Percentiles rank a stretch among this genome's conserved stretches.
Conservation (phyloP, 2,888 invertebrate genomes). For the Acanthacorydalis orientalis region DNA sequence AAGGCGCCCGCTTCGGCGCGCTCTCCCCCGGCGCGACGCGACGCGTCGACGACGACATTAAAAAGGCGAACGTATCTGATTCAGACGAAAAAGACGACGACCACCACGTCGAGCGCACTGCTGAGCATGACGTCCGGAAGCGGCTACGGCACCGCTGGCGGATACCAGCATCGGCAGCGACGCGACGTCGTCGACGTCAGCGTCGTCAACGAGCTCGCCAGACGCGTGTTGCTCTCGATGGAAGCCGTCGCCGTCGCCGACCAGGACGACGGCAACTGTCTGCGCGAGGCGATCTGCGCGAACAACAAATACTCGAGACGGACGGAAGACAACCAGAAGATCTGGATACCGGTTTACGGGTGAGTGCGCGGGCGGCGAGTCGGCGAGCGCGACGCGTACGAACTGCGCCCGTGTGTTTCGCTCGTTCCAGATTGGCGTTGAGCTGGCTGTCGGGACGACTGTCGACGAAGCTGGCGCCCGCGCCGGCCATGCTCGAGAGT, state of each 20-base stretch:
- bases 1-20: too few relatives aligned
- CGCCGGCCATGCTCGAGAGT: slow-evolving; percentile 36
- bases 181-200: not conserved
- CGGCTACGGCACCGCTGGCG: not conserved
- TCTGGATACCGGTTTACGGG: slow-evolving; percentile 66
- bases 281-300: slow-evolving; percentile 45
- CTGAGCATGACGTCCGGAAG: not conserved
- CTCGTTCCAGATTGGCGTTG: slow-evolving; percentile 50
- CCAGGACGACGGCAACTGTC: slow-evolving; percentile 35
- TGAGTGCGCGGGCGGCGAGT: too few relatives aligned
- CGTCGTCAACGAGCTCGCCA: slow-evolving; percentile 33
- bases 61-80: too few relatives aligned
- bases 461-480: slow-evolving; percentile 20
- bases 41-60: too few relatives aligned
- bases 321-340: slow-evolving; percentile 34
- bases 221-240: slow-evolving; percentile 34
- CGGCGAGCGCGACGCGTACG: too few relatives aligned
- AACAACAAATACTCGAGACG: slow-evolving; percentile 45
- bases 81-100: not conserved
- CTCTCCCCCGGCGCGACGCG: too few relatives aligned
- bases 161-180: not conserved
- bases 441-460: slow-evolving; percentile 51
- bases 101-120: not conserved
- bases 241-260: slow-evolving; percentile 36
- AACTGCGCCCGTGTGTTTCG: slow-evolving; percentile 8